A percentile compares a stretch with the other conserved stretches of the same genome.
Conservation (phyloP, 2,888 invertebrate genomes). For the Sesia bembeciformis region DNA sequence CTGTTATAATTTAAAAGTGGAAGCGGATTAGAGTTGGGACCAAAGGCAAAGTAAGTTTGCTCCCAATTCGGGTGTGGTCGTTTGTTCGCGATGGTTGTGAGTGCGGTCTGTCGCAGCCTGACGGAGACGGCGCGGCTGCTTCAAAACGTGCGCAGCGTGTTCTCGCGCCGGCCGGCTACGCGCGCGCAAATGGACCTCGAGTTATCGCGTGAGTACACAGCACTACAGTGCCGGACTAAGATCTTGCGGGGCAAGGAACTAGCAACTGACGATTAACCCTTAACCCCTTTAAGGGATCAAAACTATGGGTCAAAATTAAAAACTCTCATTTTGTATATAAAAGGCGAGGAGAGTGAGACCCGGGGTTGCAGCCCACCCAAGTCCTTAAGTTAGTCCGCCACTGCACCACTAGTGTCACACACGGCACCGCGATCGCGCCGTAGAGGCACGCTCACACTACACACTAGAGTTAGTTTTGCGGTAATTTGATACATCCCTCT, state of each 20-base stretch:
- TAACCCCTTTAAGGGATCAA: not conserved
- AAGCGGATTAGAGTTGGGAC: not conserved
- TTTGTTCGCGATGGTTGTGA: constrained; percentile 17
- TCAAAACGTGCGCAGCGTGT: constrained; percentile 95
- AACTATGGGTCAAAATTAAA: not conserved
- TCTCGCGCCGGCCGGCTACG: constrained; percentile 84
- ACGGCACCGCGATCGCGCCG: constrained; percentile 30
- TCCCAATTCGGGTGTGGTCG: constrained; percentile 1
- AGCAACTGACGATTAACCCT: constrained; percentile 2
- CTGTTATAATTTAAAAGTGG: not conserved
- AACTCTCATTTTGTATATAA: not conserved
- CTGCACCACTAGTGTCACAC: constrained; percentile 1
- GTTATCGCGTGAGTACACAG: constrained; percentile 89
- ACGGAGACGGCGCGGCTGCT: constrained; percentile 97
- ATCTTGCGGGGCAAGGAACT: not conserved
- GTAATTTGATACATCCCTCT: no score
- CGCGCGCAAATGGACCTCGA: constrained; percentile 91
- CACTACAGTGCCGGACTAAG: not conserved
- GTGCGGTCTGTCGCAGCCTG: constrained; percentile 80
- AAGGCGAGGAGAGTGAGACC: not conserved
- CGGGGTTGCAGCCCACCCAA: not conserved
- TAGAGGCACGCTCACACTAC: constrained; percentile 22
- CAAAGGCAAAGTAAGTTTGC: not conserved
- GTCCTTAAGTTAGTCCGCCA: not conserved
- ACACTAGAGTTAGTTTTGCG: no score